Evolutionary conservation across 1,140 invertebrate genomes (phyloP).

Genomic region (Diorhabda elongata): DNA sequence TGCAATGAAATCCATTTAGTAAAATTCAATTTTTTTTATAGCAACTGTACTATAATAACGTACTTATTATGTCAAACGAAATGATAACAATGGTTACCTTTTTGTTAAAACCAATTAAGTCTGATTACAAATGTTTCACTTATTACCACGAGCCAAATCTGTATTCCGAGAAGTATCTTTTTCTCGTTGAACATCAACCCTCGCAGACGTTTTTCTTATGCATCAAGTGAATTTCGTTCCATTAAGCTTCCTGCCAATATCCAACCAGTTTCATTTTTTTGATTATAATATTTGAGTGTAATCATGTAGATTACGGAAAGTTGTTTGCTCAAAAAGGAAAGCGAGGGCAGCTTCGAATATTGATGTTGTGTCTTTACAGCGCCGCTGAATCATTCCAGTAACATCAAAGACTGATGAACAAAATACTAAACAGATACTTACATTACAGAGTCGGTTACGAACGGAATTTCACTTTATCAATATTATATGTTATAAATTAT

Average conservation of each 20-base stretch:
- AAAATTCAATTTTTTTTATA: too few species aligned
- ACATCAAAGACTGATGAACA: conserved; percentile 1
- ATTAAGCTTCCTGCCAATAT: conserved; percentile 2
- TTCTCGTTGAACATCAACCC: neutral
- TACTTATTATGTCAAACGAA: too few species aligned
- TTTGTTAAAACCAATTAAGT: neutral
- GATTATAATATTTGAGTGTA: conserved; percentile 3
- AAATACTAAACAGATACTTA: conserved; percentile 1
- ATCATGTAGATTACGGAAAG: neutral
- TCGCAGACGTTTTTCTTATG: neutral
- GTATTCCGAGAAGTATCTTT: neutral
- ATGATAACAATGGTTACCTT: too few species aligned
- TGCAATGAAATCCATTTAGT: too few species aligned
- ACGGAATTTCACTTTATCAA: too few species aligned
- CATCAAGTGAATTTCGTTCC: neutral
- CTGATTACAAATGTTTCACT: neutral
- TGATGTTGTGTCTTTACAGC: neutral
- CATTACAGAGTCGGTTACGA: neutral
- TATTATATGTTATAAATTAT: too few species aligned
- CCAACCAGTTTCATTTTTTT: conserved; percentile 2
- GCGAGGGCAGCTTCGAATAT: neutral
- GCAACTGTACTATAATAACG: too few species aligned
- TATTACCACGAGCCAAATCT: neutral
- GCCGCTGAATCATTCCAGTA: neutral
- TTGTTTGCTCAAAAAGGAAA: neutral